These are phyloP conservation scores for Bombus balteatus DNA, from an alignment of 1,140 invertebrate genomes.

Conservation along the genomic window DNA sequence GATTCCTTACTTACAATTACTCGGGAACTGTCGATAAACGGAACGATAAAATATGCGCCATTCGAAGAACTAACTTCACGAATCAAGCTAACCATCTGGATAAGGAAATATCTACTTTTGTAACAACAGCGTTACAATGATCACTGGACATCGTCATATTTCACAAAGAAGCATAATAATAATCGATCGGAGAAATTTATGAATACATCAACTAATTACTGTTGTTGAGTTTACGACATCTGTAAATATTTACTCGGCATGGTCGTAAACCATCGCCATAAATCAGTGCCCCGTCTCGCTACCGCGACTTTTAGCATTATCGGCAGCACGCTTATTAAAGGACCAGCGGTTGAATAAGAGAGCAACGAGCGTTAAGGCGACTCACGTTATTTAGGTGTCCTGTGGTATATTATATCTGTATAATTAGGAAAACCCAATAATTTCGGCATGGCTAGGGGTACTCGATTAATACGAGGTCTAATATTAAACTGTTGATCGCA, in stretches of 20 bases:
- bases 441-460: neutral
- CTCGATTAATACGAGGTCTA: conserved; percentile 16
- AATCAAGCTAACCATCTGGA: no score
- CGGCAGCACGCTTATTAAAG: conserved; percentile 34
- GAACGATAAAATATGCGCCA: neutral
- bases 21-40: neutral
- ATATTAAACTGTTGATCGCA: conserved; percentile 9
- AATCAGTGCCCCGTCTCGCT: neutral
- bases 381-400: neutral
- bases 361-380: conserved; percentile 5
- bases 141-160: neutral
- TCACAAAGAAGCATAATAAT: neutral
- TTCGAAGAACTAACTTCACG: no score
- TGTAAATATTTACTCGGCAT: conserved; percentile 42
- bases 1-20: neutral
- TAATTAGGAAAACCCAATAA: conserved; percentile 29
- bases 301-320: conserved; percentile 10
- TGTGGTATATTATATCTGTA: conserved; percentile 3
- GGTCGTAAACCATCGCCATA: conserved; percentile 30
- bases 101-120: no score
- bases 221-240: conserved; percentile 35
- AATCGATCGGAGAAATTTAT: conserved; percentile 29
- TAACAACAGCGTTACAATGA: neutral
- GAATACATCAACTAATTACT: conserved; percentile 37
- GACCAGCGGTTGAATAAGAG: neutral